phyloP scores from a whole-genome alignment of 2,888 invertebrate genomes.

The Byasa hedistus region DNA sequence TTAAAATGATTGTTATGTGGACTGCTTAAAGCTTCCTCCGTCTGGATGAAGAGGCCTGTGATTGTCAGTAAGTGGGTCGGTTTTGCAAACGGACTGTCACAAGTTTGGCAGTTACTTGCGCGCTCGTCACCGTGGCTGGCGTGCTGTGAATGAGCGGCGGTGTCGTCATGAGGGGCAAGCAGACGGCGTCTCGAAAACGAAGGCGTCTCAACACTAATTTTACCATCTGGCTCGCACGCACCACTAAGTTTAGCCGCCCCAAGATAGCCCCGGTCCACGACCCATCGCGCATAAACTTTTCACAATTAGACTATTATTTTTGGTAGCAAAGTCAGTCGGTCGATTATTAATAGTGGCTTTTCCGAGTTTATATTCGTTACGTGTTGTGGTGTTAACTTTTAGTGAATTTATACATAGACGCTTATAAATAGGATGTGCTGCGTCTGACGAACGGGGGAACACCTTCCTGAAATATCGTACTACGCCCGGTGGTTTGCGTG shows the following conservation, averaged over 20 bases:
- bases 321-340: constrained; percentile 81
- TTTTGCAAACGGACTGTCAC: constrained; percentile 73
- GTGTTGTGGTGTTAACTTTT: constrained; percentile 81
- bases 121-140: constrained; percentile 57
- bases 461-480: constrained; percentile 81
- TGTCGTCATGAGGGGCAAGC: constrained; percentile 72
- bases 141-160: constrained; percentile 64
- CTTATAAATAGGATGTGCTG: constrained; percentile 81
- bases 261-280: constrained; percentile 81
- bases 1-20: neutral
- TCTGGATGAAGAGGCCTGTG: constrained; percentile 34
- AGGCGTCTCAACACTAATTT: constrained; percentile 77
- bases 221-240: constrained; percentile 78
- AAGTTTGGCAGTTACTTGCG: constrained; percentile 74
- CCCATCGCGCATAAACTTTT: constrained; percentile 81
- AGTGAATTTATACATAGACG: constrained; percentile 81
- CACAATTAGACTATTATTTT: constrained; percentile 82
- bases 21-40: neutral
- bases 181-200: constrained; percentile 72
- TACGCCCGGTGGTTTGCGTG: constrained; percentile 76
- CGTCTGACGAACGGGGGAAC: constrained; percentile 80
- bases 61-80: constrained; percentile 58
- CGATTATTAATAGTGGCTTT: constrained; percentile 82
- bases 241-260: constrained; percentile 81
- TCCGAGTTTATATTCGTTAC: constrained; percentile 81